Evolutionary conservation across 2,888 invertebrate species (phyloP).

Genomic region (Scrobipalpa costella): DNA sequence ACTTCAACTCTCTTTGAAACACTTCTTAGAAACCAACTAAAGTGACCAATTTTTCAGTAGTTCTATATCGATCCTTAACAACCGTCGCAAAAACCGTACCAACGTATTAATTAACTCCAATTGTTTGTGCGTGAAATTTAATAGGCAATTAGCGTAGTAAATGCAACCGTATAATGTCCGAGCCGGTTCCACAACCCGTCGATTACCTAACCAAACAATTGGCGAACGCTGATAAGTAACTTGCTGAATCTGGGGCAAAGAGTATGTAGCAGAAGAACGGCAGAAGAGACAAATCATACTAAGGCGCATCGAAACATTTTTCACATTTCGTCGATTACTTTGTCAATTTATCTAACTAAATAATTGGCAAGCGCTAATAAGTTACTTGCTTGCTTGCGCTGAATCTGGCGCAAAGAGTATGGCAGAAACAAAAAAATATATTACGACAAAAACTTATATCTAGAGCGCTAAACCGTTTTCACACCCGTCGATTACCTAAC

Average conservation of each 20-base stretch:
- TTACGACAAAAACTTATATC: no score
- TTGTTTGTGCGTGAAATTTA: conserved; percentile 61
- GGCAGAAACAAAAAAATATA: no score
- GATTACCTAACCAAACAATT: conserved; percentile 76
- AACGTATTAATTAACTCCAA: conserved; percentile 59
- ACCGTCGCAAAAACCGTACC: conserved; percentile 15
- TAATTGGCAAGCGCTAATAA: no score
- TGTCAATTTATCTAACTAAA: no score
- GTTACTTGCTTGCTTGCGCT: no score
- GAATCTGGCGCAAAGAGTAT: no score
- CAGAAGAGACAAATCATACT: neutral
- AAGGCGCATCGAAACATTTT: neutral
- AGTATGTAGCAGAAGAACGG: conserved; percentile 13
- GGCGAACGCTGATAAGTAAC: conserved; percentile 65
- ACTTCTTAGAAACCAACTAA: neutral
- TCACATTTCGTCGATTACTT: neutral
- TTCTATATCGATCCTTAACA: conserved; percentile 9
- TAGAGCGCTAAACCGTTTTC: no score
- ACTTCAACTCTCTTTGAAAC: no score
- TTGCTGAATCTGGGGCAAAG: conserved; percentile 49
- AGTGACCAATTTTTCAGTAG: neutral
- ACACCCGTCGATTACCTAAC: no score
- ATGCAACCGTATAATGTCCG: conserved; percentile 52
- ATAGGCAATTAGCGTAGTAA: conserved; percentile 65
- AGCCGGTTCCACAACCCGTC: conserved; percentile 44